Evolutionary conservation across 2,113 vertebrate species (phyloP).

Genomic region (Crotalus horridus): DNA sequence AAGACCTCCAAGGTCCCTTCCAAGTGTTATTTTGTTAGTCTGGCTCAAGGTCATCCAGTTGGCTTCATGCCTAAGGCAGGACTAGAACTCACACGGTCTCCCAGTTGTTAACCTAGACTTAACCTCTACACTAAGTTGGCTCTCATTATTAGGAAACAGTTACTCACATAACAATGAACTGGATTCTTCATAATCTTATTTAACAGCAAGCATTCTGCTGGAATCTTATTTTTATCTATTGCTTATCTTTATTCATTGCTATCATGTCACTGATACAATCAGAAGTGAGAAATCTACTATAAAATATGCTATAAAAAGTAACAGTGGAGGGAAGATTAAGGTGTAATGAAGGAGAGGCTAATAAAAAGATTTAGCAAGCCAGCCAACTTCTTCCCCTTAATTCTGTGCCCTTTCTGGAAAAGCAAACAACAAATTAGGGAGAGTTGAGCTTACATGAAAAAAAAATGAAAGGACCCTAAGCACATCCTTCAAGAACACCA

Average conservation of each 20-base stretch:
- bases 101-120: neutral
- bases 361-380: neutral
- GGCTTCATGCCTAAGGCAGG: too few species aligned
- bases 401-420: neutral
- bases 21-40: too few species aligned
- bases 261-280: neutral
- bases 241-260: neutral
- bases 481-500: too few species aligned
- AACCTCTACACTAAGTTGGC: neutral
- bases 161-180: neutral
- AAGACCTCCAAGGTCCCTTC: too few species aligned
- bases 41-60: neutral
- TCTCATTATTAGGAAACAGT: neutral
- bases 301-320: neutral
- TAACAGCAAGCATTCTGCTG: neutral
- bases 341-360: neutral
- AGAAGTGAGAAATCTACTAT: neutral
- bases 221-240: neutral
- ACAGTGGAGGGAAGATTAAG: neutral
- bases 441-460: neutral
- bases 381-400: neutral
- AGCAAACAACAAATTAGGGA: neutral
- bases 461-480: neutral
- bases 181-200: neutral
- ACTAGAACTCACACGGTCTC: neutral